Conservation (phyloP, 2,797 vertebrate genomes). For the Sebastes vulpes region DNA sequence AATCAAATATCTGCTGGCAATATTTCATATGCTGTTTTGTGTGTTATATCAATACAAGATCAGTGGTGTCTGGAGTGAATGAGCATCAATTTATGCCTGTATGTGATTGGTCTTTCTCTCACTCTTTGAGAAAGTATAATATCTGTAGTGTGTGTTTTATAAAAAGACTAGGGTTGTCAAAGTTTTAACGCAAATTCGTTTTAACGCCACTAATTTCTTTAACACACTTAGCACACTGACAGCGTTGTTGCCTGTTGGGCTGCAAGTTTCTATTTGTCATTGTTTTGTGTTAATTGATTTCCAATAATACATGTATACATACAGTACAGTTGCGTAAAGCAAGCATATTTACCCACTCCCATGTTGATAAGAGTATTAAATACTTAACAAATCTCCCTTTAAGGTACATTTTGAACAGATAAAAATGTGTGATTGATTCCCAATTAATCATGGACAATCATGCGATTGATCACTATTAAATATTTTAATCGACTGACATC, state of each 20-base stretch:
- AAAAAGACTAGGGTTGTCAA: neutral
- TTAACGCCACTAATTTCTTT: neutral
- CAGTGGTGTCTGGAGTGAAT: neutral
- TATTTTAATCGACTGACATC: neutral
- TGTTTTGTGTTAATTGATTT: too few relatives aligned
- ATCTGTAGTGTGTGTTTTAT: neutral
- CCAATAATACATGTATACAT: too few relatives aligned
- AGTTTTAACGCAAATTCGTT: neutral
- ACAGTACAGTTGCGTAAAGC: too few relatives aligned
- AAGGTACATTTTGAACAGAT: neutral
- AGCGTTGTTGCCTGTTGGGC: too few relatives aligned
- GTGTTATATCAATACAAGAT: neutral
- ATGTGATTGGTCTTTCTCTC: neutral
- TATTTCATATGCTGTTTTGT: neutral
- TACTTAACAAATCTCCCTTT: too few relatives aligned
- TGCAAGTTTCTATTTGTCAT: too few relatives aligned
- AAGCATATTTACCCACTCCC: too few relatives aligned
- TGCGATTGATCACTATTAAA: neutral
- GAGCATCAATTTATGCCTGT: neutral
- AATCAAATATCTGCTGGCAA: slow-evolving; percentile 8
- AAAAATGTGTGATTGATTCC: neutral
- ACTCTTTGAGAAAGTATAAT: neutral
- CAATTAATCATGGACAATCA: neutral
- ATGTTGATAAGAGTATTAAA: too few relatives aligned
- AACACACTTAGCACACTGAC: neutral